A percentile compares a stretch with the other conserved stretches of the same genome.
phyloP scores from a whole-genome alignment of 2,113 vertebrate genomes.

The Pseudois nayaur region DNA sequence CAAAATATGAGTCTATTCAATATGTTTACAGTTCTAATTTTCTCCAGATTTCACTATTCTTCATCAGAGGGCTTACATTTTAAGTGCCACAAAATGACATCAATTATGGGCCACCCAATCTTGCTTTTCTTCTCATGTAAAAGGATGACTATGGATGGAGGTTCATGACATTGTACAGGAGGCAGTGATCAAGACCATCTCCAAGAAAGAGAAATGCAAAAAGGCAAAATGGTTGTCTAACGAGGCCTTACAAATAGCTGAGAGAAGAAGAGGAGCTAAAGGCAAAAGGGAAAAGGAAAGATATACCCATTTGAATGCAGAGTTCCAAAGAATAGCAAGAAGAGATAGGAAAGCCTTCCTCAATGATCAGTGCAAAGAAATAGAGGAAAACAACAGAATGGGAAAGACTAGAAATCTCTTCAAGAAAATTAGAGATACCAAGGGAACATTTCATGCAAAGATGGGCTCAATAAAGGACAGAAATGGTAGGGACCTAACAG shows the following conservation, averaged over 20 bases:
- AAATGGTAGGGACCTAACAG: background rate
- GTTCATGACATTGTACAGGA: background rate
- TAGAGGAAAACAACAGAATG: background rate
- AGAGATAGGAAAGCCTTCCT: background rate
- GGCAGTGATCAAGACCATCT: background rate
- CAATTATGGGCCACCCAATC: background rate
- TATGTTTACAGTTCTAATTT: slow-evolving; percentile 3
- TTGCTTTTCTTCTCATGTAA: background rate
- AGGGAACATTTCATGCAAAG: background rate
- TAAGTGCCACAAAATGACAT: background rate
- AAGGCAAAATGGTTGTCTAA: background rate
- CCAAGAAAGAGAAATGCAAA: background rate
- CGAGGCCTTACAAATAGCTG: background rate
- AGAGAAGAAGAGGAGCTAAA: background rate
- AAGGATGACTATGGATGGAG: background rate
- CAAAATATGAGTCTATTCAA: background rate
- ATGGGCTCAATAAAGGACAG: background rate
- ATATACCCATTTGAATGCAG: background rate
- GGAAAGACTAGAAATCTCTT: background rate
- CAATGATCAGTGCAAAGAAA: background rate
- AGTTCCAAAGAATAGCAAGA: background rate
- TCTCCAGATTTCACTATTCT: slow-evolving; percentile 13
- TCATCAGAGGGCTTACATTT: background rate
- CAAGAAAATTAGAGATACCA: background rate
- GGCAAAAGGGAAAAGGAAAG: background rate